phyloP scores from a whole-genome alignment of 2,888 invertebrate genomes.

The Chaetogeoica ovagalla region DNA sequence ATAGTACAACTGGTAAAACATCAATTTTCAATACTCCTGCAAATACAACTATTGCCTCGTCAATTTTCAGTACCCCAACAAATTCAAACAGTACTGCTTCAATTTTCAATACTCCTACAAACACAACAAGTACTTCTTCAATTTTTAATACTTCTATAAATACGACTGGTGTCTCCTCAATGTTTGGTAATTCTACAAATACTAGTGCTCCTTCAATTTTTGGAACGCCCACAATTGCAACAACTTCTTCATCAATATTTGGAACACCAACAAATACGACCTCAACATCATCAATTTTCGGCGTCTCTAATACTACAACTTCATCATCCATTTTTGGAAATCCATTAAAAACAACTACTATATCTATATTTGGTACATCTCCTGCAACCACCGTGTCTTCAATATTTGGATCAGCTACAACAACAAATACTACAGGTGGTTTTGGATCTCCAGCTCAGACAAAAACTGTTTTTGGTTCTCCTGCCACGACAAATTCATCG shows the following conservation, averaged over 20 bases:
- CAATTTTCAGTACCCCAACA: slow-evolving; percentile 17
- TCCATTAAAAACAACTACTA: slow-evolving; percentile 16
- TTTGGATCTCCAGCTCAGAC: slow-evolving; percentile 54
- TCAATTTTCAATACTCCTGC: slow-evolving; percentile 11
- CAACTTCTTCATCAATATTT: slow-evolving; percentile 21
- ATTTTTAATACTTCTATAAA: slow-evolving; percentile 3
- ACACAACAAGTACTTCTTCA: slow-evolving; percentile 1
- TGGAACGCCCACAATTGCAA: slow-evolving; percentile 14
- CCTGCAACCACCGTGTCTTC: slow-evolving; percentile 23
- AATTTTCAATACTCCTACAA: slow-evolving; percentile 13
- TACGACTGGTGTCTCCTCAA: slow-evolving; percentile 5
- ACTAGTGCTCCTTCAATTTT: slow-evolving; percentile 11
- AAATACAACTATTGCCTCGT: slow-evolving; percentile 1
- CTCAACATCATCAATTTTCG: slow-evolving; percentile 19
- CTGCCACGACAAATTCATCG: slow-evolving; percentile 26
- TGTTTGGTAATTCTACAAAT: slow-evolving; percentile 15
- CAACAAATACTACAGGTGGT: slow-evolving; percentile 41
- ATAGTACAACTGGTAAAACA: neutral
- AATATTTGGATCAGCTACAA: slow-evolving; percentile 50
- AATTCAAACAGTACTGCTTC: slow-evolving; percentile 5
- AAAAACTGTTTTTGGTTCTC: slow-evolving; percentile 29
- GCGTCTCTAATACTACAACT: neutral
- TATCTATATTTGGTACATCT: slow-evolving; percentile 33
- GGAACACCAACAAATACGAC: slow-evolving; percentile 1
- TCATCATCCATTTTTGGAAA: slow-evolving; percentile 28